A percentile compares a stretch with the other conserved stretches of the same genome.
Conservation (phyloP, 2,113 vertebrate species). For the Eidolon helvum region DNA sequence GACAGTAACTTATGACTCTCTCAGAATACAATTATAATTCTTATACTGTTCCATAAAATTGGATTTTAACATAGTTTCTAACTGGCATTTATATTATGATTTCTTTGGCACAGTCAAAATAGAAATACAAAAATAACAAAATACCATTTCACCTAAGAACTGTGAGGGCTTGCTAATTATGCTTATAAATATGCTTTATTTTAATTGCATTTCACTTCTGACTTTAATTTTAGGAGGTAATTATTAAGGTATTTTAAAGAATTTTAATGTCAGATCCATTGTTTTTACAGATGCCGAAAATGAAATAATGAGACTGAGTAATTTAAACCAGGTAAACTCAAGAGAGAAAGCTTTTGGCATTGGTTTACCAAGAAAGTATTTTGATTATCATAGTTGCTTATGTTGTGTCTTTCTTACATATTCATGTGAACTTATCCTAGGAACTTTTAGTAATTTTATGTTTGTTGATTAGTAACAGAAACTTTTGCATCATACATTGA, state of each 20-base stretch:
- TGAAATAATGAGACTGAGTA: conserved; percentile 88
- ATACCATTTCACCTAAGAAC: not conserved
- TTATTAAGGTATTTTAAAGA: conserved; percentile 45
- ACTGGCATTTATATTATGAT: not conserved
- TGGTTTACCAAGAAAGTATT: conserved; percentile 16
- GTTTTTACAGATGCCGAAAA: conserved; percentile 88
- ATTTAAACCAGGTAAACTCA: conserved; percentile 85
- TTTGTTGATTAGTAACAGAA: not conserved
- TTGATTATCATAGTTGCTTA: not conserved
- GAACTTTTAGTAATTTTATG: conserved; percentile 25
- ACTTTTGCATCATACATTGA: not conserved
- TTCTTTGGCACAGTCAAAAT: conserved; percentile 11
- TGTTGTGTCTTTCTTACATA: conserved; percentile 16
- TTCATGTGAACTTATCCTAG: not conserved
- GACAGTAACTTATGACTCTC: not conserved
- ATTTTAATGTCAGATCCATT: conserved; percentile 63
- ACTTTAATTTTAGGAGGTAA: not conserved
- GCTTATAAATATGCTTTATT: conserved; percentile 11
- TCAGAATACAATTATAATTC: conserved; percentile 12
- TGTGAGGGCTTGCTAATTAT: not conserved
- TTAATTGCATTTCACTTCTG: conserved; percentile 34
- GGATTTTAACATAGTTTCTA: conserved; percentile 13
- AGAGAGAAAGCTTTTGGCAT: conserved; percentile 15
- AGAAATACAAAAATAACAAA: conserved; percentile 22
- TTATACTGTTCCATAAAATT: not conserved